Conservation (phyloP, 2,888 invertebrate species). For the Hipparchia semele region DNA sequence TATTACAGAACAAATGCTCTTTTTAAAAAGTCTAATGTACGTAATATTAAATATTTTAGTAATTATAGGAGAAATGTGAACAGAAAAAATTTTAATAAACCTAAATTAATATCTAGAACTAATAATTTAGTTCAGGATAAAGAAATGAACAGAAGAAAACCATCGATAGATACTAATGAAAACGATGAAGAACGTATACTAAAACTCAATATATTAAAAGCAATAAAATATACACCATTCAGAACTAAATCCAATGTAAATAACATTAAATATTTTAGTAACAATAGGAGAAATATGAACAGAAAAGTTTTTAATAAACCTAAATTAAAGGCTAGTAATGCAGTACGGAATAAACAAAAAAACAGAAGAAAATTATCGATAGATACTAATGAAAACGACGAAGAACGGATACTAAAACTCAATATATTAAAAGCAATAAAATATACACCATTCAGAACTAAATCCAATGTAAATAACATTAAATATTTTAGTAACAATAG, state of each 20-base stretch:
- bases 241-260: background rate
- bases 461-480: background rate
- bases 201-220: background rate
- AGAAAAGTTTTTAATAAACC: background rate
- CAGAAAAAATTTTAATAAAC: background rate
- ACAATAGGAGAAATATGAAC: background rate
- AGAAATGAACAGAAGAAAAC: background rate
- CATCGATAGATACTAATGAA: background rate
- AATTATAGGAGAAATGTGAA: background rate
- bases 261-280: background rate
- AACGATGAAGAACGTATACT: conserved; percentile 3
- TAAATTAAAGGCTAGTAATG: background rate
- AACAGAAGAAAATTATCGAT: background rate
- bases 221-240: background rate
- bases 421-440: background rate
- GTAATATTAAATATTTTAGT: background rate
- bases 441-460: background rate
- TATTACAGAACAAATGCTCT: background rate
- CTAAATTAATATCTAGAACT: background rate
- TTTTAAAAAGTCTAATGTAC: background rate
- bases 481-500: background rate
- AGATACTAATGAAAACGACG: background rate
- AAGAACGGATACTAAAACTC: conserved; percentile 4
- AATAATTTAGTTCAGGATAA: background rate
- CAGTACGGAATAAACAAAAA: background rate